These are phyloP conservation scores for Acestrorhynchus altus DNA, from an alignment of 2,797 vertebrate genomes.

Conservation along the genomic window DNA sequence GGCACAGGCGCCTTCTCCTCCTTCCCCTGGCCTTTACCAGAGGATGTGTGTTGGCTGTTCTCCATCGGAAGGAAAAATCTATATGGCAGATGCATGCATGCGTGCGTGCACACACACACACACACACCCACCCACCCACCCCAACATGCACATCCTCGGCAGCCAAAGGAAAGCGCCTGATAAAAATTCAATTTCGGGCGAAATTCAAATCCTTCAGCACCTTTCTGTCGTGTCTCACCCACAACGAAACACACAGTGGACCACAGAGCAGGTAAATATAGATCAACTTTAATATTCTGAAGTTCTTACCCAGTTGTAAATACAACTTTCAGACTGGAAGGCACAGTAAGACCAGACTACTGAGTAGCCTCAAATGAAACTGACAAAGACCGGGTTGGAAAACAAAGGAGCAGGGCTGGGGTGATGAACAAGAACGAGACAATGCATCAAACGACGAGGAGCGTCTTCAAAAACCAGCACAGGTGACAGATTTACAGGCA, in stretches of 20 bases:
- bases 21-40: slow-evolving; percentile 11
- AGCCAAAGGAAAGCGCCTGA: background rate
- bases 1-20: slow-evolving; percentile 5
- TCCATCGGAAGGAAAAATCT: slow-evolving; percentile 47
- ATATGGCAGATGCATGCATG: slow-evolving; percentile 29
- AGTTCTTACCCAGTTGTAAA: slow-evolving; percentile 83
- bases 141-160: background rate
- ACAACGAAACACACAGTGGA: background rate
- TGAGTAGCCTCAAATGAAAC: slow-evolving; percentile 83
- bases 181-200: background rate
- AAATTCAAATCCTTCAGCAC: background rate
- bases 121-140: slow-evolving; percentile 4
- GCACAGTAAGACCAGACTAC: slow-evolving; percentile 98
- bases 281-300: slow-evolving; percentile 49
- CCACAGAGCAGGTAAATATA: slow-evolving; percentile 25
- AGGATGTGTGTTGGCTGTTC: slow-evolving; percentile 34
- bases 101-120: slow-evolving; percentile 8
- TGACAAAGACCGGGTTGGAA: slow-evolving; percentile 85
- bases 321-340: slow-evolving; percentile 95
- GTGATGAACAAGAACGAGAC: too few species aligned
- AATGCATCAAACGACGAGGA: too few species aligned
- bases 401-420: background rate
- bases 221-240: background rate
- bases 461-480: background rate
- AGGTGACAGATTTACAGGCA: background rate